Base-by-base conservation (phyloP, 2,113 vertebrate species). In the Corydoras sp. region DNA sequence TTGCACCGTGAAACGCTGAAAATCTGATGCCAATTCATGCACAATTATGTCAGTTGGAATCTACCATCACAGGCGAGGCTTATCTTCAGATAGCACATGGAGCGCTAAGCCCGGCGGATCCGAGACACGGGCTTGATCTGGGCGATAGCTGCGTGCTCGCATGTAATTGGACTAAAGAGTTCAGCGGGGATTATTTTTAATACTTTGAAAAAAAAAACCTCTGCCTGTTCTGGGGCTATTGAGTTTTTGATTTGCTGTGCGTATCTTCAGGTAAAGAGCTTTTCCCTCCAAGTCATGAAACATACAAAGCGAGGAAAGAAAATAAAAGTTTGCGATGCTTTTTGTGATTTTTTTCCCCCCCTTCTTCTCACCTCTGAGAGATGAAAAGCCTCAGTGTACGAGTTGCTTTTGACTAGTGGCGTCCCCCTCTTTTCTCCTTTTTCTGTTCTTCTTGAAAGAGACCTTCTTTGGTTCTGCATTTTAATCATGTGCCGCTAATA, bases 121-220 rank as follows among this genome's bases (percentile, higher is more conserved):
- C 87, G 86, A 83, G 79, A 78, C 82, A 77, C 80, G 77, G 75
- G 77, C 77, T 84, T 72, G 88, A 92, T 92, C 78, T 68, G 85
- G 71, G 82, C 82, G 89, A 89, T 90, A 91, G 85, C 80, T 83
- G 89, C 85, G 88, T 89, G 90, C 79, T 90, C 86, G 83, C 90
- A 89, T 90, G 86, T 90, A 90, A 89, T 88, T 81, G 86, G 90
- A 86, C 89, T 90, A 88, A 91, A 90, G 85, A 90, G 91, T 85
- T 63, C 82, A 76, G 82, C 80, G 77, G 77, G 80, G 89, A 89
- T 92, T 93, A 81, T 86, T 90, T 81, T 92, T 88, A 85, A 84
- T 85, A 81, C 68, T 49, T 77, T 83, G 71, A 75, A 83, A 86
- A 84, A 76, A 24, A 24, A 24, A 24, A n/a, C n/a, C 68, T 71